Evolutionary conservation across 2,888 invertebrate genomes (phyloP).

Genomic region (Plebejus melissa): DNA sequence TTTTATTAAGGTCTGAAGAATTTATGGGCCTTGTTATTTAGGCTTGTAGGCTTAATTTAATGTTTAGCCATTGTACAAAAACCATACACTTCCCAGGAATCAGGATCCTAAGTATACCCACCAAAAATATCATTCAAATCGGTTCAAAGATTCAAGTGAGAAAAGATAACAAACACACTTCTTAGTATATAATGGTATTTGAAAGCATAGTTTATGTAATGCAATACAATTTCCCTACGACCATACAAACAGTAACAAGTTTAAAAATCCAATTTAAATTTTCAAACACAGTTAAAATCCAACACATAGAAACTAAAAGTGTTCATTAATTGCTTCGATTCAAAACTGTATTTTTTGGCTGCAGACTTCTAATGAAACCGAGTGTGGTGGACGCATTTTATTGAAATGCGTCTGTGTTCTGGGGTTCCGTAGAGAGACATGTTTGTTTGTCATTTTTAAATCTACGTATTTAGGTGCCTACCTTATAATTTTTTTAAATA

Average conservation of each 20-base stretch:
- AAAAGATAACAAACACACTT: too few species aligned
- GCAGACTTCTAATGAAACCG: conserved; percentile 20
- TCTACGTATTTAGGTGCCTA: neutral
- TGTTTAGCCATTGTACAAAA: too few species aligned
- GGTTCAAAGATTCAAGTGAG: too few species aligned
- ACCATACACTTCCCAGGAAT: too few species aligned
- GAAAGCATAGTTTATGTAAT: neutral
- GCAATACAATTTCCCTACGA: neutral
- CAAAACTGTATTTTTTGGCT: conserved; percentile 21
- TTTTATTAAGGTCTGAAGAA: too few species aligned
- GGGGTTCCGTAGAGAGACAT: neutral
- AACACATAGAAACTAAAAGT: conserved; percentile 14
- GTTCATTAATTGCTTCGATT: conserved; percentile 22
- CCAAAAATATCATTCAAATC: too few species aligned
- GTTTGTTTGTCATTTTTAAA: neutral
- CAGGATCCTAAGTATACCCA: too few species aligned
- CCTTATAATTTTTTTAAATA: too few species aligned
- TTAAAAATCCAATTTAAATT: conserved; percentile 17
- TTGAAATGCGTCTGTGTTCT: neutral
- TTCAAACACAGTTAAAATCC: conserved; percentile 13
- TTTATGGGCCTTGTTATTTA: too few species aligned
- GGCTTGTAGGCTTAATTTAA: too few species aligned
- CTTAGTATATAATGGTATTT: neutral
- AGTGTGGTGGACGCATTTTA: conserved; percentile 10
- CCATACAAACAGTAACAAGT: neutral